Evolutionary conservation across 1,140 invertebrate genomes (phyloP).

Genomic region (Bombus difficillimus): DNA sequence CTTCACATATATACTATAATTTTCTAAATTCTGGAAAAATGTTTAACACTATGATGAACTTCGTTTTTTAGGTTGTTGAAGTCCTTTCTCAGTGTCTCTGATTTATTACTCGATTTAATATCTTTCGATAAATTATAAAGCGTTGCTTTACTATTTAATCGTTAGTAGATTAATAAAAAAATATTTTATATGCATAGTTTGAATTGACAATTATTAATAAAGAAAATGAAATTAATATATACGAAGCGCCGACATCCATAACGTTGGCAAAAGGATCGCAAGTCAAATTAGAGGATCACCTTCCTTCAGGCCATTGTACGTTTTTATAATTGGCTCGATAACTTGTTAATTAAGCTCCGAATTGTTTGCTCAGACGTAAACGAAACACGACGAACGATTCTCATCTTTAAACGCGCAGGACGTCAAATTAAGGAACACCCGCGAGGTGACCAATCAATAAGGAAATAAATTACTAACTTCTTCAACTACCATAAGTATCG

Average conservation of each 20-base stretch:
- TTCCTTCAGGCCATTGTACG: constrained; percentile 31
- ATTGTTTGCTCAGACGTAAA: constrained; percentile 56
- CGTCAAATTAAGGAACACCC: constrained; percentile 40
- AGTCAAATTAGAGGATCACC: constrained; percentile 56
- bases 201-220: neutral
- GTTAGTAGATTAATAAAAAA: too few species aligned
- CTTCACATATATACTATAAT: too few species aligned
- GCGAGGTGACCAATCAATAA: neutral
- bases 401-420: constrained; percentile 7
- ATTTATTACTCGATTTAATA: too few species aligned
- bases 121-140: too few species aligned
- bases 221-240: neutral
- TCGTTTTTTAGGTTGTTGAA: too few species aligned
- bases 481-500: neutral
- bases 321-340: constrained; percentile 73
- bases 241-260: neutral
- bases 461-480: neutral
- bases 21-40: too few species aligned
- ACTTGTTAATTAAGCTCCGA: constrained; percentile 44
- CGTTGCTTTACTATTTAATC: too few species aligned
- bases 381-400: constrained; percentile 26
- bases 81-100: too few species aligned
- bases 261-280: neutral
- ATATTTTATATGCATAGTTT: neutral
- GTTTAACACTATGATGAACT: too few species aligned